A percentile compares a stretch with the other conserved stretches of the same genome.
Conservation (phyloP, 2,888 invertebrate species). For the Pheosia tremula region DNA sequence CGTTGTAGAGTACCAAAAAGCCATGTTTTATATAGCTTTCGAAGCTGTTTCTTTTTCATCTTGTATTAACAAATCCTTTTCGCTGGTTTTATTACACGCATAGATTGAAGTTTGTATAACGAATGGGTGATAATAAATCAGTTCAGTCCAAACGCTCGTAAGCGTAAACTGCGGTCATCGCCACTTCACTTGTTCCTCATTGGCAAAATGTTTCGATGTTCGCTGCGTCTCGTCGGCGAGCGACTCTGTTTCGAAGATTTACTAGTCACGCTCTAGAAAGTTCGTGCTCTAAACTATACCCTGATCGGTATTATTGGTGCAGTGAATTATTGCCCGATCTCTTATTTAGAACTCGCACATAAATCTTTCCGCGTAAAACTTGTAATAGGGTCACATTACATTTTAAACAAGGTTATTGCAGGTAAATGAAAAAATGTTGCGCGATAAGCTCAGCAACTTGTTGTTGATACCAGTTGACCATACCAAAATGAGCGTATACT, state of each 20-base stretch:
- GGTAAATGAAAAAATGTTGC: constrained; percentile 21
- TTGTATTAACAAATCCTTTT: constrained; percentile 6
- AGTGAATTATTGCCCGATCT: constrained; percentile 40
- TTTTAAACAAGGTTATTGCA: constrained; percentile 29
- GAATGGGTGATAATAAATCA: constrained; percentile 46
- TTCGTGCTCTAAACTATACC: constrained; percentile 52
- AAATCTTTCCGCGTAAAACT: constrained; percentile 27
- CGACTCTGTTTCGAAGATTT: constrained; percentile 55
- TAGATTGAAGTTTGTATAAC: constrained; percentile 28
- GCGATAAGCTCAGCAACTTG: neutral
- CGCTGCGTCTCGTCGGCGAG: constrained; percentile 33
- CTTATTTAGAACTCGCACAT: constrained; percentile 35
- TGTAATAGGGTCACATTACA: constrained; percentile 35
- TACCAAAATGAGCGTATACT: constrained; percentile 33
- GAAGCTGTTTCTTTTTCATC: constrained; percentile 6
- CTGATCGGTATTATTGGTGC: constrained; percentile 45
- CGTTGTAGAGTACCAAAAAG: neutral
- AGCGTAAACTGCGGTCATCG: constrained; percentile 46
- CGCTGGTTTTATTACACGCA: constrained; percentile 7
- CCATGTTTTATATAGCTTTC: neutral
- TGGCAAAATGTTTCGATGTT: constrained; percentile 52
- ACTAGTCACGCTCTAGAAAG: constrained; percentile 67
- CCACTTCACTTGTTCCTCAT: constrained; percentile 47
- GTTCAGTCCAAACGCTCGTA: constrained; percentile 41
- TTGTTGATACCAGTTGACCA: constrained; percentile 15